Evolutionary conservation across 2,113 vertebrate genomes (phyloP).

Genomic region (Vicugna pacos): DNA sequence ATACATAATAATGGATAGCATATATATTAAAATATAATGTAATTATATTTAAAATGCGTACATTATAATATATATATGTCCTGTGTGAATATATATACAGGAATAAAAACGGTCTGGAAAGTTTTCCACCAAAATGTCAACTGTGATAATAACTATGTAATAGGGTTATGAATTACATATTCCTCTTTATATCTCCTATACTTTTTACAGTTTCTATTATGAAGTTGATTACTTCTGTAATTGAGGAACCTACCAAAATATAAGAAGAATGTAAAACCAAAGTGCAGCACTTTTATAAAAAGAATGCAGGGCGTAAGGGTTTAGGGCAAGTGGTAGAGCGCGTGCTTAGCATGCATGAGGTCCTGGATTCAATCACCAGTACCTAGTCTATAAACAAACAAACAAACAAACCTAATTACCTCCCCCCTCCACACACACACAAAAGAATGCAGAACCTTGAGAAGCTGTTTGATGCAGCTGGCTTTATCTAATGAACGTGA

Average conservation of each 20-base stretch:
- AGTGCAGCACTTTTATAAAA: neutral
- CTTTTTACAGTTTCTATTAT: neutral
- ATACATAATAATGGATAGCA: neutral
- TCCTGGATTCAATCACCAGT: too few species aligned
- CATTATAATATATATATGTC: neutral
- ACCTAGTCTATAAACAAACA: too few species aligned
- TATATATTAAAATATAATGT: neutral
- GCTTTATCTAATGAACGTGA: neutral
- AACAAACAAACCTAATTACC: too few species aligned
- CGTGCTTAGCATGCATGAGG: too few species aligned
- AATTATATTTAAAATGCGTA: too few species aligned
- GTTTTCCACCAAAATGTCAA: neutral
- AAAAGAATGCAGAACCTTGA: neutral
- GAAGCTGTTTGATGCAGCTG: neutral
- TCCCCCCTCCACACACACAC: too few species aligned
- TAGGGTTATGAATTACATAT: neutral
- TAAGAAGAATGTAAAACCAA: neutral
- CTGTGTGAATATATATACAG: neutral
- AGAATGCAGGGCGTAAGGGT: neutral
- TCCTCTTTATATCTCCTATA: neutral
- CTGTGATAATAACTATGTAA: neutral
- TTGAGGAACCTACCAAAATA: constrained; percentile 7
- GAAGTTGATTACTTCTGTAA: neutral
- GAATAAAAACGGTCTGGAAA: neutral
- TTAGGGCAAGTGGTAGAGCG: too few species aligned